Base-by-base conservation (phyloP, 2,797 vertebrate genomes). In the Pipistrellus kuhlii region DNA sequence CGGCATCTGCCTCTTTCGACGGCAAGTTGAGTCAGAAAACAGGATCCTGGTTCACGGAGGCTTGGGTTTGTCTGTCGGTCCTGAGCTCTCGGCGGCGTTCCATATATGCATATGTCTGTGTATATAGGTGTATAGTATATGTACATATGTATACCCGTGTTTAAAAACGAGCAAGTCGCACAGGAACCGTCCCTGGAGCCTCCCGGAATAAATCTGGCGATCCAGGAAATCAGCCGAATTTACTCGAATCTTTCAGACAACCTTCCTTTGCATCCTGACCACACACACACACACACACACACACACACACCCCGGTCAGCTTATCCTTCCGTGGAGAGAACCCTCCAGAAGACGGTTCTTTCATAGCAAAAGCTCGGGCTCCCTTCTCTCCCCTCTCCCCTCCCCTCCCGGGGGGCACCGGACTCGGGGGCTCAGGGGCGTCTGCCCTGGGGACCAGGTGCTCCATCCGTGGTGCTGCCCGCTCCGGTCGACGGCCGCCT, bases 31-130 rank as follows among this genome's bases (percentile, higher is more conserved):
- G 77, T 69, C 82, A 91, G 73, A 80, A 90, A 91, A 81, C 32
- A n/a, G 48, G 81, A 85, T 83, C 95, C 80, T 85, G 20, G 5
- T 69, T 72, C 25, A 41, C 80, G 8, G 53, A 77, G 85, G 35
- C 85, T 95, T 96, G 30, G 57, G 80, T 85, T 91, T 10, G 27
- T 69, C 69, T 10, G 27, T 69, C 69, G 78, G 93, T 91, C 91
- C 92, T 93, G 90, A 92, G 88, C 91, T 90, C 48, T 85, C 88
- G 59, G 85, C 93, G 90, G 75, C 92, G 95, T 95, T 88, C 75
- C 96, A 95, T 95, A 92, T 95, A 96, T 96, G 95, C 95, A 97
- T 95, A 96, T 96, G 80, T 76, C 72, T 88, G 32, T 96, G 90
- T 96, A 32, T 88, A 77, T 94, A 93, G 86, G 59, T 96, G 93